Percentiles rank a stretch among this genome's conserved stretches.
phyloP scores from a whole-genome alignment of 1,140 invertebrate species.

The Drosophila saltans region DNA sequence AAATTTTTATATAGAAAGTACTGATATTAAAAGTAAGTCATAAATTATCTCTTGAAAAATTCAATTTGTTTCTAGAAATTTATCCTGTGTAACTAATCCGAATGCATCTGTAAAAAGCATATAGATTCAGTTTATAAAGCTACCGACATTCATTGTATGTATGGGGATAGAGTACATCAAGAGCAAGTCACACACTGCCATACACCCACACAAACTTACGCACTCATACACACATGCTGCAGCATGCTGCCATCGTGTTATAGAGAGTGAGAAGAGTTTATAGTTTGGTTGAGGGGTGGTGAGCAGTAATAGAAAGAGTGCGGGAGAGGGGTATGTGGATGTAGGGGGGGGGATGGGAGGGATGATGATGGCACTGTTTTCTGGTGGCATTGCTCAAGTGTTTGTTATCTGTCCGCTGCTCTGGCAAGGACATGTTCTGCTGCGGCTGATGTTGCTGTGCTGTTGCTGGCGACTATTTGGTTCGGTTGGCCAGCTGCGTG shows the following conservation, averaged over 20 bases:
- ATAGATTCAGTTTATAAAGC: background rate
- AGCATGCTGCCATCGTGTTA: slow-evolving; percentile 16
- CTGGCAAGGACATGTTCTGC: slow-evolving; percentile 45
- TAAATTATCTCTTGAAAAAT: too few species aligned
- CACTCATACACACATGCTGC: slow-evolving; percentile 15
- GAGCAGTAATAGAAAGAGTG: background rate
- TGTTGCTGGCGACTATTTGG: slow-evolving; percentile 45
- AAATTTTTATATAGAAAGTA: too few species aligned
- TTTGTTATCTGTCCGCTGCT: slow-evolving; percentile 67
- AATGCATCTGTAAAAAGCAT: background rate
- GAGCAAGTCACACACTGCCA: slow-evolving; percentile 16
- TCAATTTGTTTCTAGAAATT: background rate
- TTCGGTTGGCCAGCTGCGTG: slow-evolving; percentile 59
- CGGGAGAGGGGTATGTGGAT: background rate
- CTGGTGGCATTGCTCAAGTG: slow-evolving; percentile 62
- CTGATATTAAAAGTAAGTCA: too few species aligned
- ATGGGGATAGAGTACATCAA: slow-evolving; percentile 7
- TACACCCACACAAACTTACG: background rate
- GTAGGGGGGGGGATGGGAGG: too few species aligned
- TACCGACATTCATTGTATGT: background rate
- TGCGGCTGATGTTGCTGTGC: slow-evolving; percentile 24
- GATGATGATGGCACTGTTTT: slow-evolving; percentile 31
- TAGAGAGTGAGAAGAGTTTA: slow-evolving; percentile 19
- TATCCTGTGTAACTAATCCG: background rate
- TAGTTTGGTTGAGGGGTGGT: slow-evolving; percentile 11